Percentiles rank a stretch among this genome's conserved stretches.
Evolutionary conservation across 2,888 invertebrate genomes (phyloP).

Genomic region (Chrysopilus asiliformis): DNA sequence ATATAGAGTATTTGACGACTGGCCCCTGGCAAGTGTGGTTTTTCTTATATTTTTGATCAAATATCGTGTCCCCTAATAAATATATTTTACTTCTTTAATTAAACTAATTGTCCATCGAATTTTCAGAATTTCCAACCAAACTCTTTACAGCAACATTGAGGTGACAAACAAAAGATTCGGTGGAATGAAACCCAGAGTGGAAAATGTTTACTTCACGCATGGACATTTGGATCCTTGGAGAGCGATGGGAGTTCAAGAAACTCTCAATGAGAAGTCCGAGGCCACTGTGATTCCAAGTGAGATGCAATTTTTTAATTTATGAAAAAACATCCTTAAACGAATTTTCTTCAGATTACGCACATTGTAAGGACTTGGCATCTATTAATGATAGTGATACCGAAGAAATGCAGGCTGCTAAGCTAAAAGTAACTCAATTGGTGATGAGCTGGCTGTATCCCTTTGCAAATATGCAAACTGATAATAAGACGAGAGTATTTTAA

Average conservation of each 20-base stretch:
- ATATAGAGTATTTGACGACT: too few species aligned
- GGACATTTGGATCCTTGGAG: conserved; percentile 45
- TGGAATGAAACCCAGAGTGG: conserved; percentile 34
- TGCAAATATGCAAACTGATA: too few species aligned
- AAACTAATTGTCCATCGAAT: neutral
- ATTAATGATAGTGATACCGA: conserved; percentile 20
- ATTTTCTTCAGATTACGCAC: conserved; percentile 23
- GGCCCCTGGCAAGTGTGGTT: too few species aligned
- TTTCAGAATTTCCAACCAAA: conserved; percentile 3
- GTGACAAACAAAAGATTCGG: conserved; percentile 40
- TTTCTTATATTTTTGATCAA: too few species aligned
- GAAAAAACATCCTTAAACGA: neutral
- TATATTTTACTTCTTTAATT: too few species aligned
- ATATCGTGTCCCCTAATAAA: too few species aligned
- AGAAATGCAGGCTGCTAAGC: conserved; percentile 27
- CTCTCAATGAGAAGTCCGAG: conserved; percentile 8
- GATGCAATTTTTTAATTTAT: conserved; percentile 3
- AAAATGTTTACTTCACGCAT: conserved; percentile 41
- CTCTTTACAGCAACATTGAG: conserved; percentile 17
- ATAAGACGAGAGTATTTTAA: too few species aligned
- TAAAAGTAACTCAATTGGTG: conserved; percentile 21
- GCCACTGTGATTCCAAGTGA: conserved; percentile 24
- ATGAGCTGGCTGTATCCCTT: conserved; percentile 27
- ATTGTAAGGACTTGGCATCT: conserved; percentile 28
- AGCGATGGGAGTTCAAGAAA: conserved; percentile 36